phyloP scores from a whole-genome alignment of 2,113 vertebrate genomes.

The Mesitornis unicolor region DNA sequence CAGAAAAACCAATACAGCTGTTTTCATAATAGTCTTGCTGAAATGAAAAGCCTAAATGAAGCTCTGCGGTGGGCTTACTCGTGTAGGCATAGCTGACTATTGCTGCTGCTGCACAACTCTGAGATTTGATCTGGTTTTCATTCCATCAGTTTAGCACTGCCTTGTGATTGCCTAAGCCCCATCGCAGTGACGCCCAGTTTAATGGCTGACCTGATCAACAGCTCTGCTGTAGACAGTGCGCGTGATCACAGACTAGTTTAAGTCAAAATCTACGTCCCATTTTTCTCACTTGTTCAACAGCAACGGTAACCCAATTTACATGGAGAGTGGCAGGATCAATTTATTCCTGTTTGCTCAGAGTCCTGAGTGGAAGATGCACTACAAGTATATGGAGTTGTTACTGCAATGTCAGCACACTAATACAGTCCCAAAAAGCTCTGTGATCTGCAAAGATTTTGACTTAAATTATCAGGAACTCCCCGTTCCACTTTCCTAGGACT shows the following conservation, averaged over 20 bases:
- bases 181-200: not conserved
- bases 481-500: not conserved
- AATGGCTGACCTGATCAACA: not conserved
- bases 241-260: not conserved
- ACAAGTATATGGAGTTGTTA: not conserved
- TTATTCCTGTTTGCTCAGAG: not conserved
- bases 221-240: rapidly evolving
- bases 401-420: not conserved
- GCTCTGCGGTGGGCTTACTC: not conserved
- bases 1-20: too few relatives aligned
- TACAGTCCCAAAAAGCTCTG: not conserved
- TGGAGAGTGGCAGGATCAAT: not conserved
- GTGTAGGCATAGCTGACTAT: not conserved
- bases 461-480: not conserved
- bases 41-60: not conserved
- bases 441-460: not conserved
- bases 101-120: not conserved
- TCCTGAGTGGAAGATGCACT: not conserved
- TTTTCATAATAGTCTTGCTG: not conserved
- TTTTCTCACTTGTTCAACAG: not conserved
- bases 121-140: not conserved
- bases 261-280: not conserved
- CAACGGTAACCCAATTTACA: not conserved
- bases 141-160: not conserved
- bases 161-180: not conserved